phyloP scores from a whole-genome alignment of 2,888 invertebrate species.

The Phyllotreta cruciferae region DNA sequence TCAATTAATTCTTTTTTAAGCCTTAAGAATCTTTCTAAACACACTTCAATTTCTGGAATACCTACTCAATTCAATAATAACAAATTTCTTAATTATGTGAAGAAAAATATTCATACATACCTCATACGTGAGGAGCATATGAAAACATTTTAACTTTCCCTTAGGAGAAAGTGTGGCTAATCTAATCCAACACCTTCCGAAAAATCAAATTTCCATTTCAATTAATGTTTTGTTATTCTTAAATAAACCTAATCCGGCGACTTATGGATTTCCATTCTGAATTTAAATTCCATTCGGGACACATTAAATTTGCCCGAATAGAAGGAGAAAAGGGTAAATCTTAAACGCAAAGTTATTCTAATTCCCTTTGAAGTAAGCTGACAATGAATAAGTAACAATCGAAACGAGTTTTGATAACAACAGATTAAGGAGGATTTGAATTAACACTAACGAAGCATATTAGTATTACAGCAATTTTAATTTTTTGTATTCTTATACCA shows the following conservation, averaged over 20 bases:
- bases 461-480: background rate
- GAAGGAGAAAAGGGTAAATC: conserved; percentile 41
- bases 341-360: conserved; percentile 51
- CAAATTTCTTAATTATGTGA: too few relatives aligned
- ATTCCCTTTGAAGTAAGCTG: conserved; percentile 54
- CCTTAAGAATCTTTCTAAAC: too few relatives aligned
- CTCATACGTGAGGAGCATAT: background rate
- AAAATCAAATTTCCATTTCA: conserved; percentile 34
- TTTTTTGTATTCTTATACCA: background rate
- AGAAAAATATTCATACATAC: too few relatives aligned
- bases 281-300: conserved; percentile 46
- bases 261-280: conserved; percentile 41
- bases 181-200: conserved; percentile 21
- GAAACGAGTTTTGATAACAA: conserved; percentile 54
- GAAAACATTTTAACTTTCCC: conserved; percentile 10
- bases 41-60: too few relatives aligned
- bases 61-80: too few relatives aligned
- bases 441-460: conserved; percentile 9
- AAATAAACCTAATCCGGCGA: conserved; percentile 41
- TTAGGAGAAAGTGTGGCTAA: conserved; percentile 11
- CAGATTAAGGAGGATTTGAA: conserved; percentile 35
- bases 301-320: conserved; percentile 45
- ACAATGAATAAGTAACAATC: conserved; percentile 56
- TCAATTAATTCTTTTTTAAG: too few relatives aligned
- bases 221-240: conserved; percentile 40